phyloP scores from a whole-genome alignment of 2,113 vertebrate species.

The Actenoides lindsayi region DNA sequence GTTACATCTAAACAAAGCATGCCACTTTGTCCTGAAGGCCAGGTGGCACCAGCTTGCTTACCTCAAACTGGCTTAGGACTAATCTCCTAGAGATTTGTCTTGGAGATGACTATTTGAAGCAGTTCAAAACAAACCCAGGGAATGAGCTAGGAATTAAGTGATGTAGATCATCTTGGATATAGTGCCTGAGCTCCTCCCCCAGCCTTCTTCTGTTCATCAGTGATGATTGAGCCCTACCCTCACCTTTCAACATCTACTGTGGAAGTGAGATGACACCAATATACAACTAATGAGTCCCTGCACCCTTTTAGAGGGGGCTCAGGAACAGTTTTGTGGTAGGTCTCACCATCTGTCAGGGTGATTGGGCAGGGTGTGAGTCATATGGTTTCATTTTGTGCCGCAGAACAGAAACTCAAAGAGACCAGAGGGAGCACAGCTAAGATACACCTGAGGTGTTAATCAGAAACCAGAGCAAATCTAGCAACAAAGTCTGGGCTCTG shows the following conservation, averaged over 20 bases:
- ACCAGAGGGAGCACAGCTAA: neutral
- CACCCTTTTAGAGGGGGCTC: neutral
- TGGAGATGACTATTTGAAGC: neutral
- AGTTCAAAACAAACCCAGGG: neutral
- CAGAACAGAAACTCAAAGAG: neutral
- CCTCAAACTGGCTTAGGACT: neutral
- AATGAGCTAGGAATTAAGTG: fast-evolving
- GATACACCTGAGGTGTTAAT: neutral
- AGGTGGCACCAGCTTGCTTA: neutral
- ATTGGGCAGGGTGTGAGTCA: neutral
- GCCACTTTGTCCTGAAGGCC: neutral
- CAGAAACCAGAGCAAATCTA: neutral
- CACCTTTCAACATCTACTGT: neutral
- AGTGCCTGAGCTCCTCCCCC: neutral
- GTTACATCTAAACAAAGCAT: neutral
- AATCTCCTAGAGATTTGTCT: neutral
- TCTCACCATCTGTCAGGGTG: neutral
- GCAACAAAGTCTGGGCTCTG: neutral
- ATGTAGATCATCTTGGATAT: neutral
- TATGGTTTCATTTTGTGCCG: neutral
- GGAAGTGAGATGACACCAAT: neutral
- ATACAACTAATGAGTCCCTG: neutral
- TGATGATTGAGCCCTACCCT: neutral
- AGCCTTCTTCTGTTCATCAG: neutral
- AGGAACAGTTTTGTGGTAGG: neutral